Conservation (phyloP, 2,888 invertebrate genomes). For the Gari tellinella region DNA sequence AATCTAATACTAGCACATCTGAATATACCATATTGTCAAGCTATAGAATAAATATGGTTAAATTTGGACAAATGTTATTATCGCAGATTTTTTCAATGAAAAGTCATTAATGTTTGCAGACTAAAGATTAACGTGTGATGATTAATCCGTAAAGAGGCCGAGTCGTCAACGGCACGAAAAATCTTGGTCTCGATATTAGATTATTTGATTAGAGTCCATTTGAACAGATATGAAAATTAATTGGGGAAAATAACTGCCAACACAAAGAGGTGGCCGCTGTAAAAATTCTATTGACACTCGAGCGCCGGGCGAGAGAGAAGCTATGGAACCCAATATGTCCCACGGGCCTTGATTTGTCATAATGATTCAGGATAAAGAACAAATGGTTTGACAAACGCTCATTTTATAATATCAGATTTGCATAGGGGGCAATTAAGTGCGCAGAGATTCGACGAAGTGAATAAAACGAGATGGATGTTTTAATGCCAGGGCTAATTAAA, state of each 20-base stretch:
- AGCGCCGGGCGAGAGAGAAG: constrained; percentile 15
- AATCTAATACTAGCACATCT: too few relatives aligned
- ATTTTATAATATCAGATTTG: constrained; percentile 63
- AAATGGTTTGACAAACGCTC: constrained; percentile 61
- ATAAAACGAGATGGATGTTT: constrained; percentile 46
- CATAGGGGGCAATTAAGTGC: constrained; percentile 58
- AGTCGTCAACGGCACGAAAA: constrained; percentile 26
- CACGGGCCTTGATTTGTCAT: constrained; percentile 50
- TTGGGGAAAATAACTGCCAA: constrained; percentile 54
- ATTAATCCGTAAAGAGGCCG: constrained; percentile 30
- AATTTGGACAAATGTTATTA: too few relatives aligned
- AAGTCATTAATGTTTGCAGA: too few relatives aligned
- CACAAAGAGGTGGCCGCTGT: constrained; percentile 29
- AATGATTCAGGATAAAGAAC: constrained; percentile 56
- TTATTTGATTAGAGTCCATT: constrained; percentile 61
- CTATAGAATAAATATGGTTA: too few relatives aligned
- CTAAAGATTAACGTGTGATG: constrained; percentile 22
- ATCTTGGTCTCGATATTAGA: constrained; percentile 31
- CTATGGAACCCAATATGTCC: constrained; percentile 36
- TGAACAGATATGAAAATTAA: constrained; percentile 63
- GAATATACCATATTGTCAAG: too few relatives aligned
- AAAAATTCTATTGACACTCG: constrained; percentile 37
- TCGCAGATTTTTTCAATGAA: too few relatives aligned
- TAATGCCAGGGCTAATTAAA: constrained; percentile 59
- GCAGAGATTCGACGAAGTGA: constrained; percentile 44